Evolutionary conservation across 2,113 vertebrate genomes (phyloP).

Genomic region (Myrmophylax atrothorax): DNA sequence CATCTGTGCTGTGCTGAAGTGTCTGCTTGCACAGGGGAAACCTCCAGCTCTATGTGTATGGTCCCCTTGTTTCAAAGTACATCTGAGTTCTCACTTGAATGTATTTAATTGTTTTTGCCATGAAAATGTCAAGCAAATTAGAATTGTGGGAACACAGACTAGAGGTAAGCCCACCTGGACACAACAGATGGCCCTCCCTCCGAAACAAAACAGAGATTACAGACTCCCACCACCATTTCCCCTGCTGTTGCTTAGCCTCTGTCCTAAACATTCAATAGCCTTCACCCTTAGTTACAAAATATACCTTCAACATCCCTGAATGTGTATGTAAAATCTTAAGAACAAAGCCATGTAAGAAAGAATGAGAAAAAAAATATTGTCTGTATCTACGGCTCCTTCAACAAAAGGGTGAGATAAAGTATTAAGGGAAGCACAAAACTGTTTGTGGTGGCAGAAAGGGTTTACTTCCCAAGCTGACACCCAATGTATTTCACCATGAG

Average conservation of each 20-base stretch:
- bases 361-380: neutral
- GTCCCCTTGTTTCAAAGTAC: neutral
- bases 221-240: neutral
- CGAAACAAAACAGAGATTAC: neutral
- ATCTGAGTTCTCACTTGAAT: neutral
- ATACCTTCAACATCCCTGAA: neutral
- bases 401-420: neutral
- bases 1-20: neutral
- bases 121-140: neutral
- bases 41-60: neutral
- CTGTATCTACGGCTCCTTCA: neutral
- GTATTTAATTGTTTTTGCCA: neutral
- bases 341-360: neutral
- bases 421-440: neutral
- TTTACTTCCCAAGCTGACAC: conserved; percentile 19
- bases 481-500: neutral
- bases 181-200: neutral
- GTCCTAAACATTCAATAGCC: neutral
- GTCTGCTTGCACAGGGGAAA: rapidly evolving
- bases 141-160: neutral
- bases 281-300: neutral
- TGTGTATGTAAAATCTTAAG: neutral
- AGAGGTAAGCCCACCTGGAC: neutral
- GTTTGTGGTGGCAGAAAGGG: neutral
- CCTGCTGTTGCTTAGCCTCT: neutral